A percentile compares a stretch with the other conserved stretches of the same genome.
Evolutionary conservation across 2,113 vertebrate genomes (phyloP).

Genomic region (Sinosuthora webbiana): DNA sequence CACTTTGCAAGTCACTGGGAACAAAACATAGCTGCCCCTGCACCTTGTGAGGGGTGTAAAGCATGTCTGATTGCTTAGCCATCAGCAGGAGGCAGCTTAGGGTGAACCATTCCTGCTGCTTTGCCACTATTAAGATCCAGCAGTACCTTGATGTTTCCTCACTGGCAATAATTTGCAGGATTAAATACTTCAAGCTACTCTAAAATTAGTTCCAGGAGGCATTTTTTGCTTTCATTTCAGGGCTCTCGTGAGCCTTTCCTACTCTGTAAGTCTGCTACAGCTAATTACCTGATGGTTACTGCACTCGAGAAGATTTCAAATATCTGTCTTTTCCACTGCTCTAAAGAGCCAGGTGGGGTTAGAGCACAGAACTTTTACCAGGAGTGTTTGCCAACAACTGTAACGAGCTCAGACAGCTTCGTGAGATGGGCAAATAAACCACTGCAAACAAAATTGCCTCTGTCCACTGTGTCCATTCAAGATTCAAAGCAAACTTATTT

Average conservation of each 20-base stretch:
- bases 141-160: conserved; percentile 43
- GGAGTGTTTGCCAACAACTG: conserved; percentile 35
- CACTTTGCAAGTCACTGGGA: neutral
- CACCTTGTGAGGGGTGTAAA: neutral
- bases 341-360: conserved; percentile 31
- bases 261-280: conserved; percentile 27
- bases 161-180: conserved; percentile 58
- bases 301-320: conserved; percentile 10
- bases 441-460: conserved; percentile 2
- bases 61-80: neutral
- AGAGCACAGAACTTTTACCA: neutral
- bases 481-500: neutral
- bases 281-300: conserved; percentile 53
- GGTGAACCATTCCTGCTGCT: conserved; percentile 17
- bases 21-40: neutral
- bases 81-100: conserved; percentile 25
- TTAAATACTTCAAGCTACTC: conserved; percentile 57
- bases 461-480: neutral
- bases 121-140: conserved; percentile 17
- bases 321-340: conserved; percentile 38
- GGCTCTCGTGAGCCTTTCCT: conserved; percentile 43
- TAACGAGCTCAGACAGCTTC: neutral
- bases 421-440: neutral
- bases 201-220: conserved; percentile 59
- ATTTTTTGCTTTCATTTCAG: conserved; percentile 50